Evolutionary conservation across 2,113 vertebrate species (phyloP).

Genomic region (Himantopus leucocephalus): DNA sequence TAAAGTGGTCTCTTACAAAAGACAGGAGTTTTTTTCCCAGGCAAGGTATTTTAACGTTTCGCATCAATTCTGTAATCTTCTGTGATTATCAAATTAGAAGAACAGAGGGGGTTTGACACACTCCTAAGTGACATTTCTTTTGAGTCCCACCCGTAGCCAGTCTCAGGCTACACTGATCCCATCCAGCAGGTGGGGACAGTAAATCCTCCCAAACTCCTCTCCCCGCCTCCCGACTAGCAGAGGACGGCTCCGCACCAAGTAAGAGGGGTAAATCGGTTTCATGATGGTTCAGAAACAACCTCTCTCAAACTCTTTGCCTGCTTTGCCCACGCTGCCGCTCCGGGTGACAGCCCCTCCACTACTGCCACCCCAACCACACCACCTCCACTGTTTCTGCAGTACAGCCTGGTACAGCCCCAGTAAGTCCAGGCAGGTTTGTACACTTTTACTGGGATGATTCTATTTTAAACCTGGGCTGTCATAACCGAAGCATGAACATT

Average conservation of each 20-base stretch:
- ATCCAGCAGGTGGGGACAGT: not conserved
- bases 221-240: no score
- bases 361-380: not conserved
- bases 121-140: not conserved
- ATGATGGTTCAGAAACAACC: not conserved
- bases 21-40: not conserved
- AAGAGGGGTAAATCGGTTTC: not conserved
- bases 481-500: not conserved
- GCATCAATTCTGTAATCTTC: not conserved
- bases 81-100: not conserved
- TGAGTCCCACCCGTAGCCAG: not conserved
- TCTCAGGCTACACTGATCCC: rapidly evolving
- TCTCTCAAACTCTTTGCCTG: not conserved
- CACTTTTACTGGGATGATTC: not conserved
- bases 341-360: not conserved
- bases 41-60: not conserved
- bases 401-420: not conserved
- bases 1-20: not conserved
- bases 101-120: not conserved
- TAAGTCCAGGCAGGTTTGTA: not conserved
- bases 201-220: not conserved
- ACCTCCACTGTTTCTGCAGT: not conserved
- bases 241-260: not conserved
- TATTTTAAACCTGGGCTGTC: not conserved
- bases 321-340: not conserved